Conservation (phyloP, 2,113 vertebrate genomes). For the Pedetes capensis region DNA sequence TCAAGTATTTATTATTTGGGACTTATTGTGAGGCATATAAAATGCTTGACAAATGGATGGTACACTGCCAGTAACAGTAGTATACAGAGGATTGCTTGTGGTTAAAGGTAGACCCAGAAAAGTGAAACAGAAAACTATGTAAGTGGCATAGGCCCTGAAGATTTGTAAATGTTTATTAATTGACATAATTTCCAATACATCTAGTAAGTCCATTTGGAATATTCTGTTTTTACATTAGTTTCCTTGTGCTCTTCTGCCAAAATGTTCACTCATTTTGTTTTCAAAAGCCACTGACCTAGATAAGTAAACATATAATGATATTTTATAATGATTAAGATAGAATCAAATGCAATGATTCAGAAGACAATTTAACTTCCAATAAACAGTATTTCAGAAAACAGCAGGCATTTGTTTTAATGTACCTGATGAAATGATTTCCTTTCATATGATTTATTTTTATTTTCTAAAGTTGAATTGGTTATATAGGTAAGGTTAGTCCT, state of each 20-base stretch:
- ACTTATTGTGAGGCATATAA: not conserved
- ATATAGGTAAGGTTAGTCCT: not conserved
- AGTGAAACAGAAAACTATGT: not conserved
- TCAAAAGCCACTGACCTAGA: not conserved
- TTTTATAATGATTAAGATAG: constrained; percentile 15
- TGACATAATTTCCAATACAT: not conserved
- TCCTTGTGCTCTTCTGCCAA: not conserved
- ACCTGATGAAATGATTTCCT: constrained; percentile 20
- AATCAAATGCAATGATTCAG: not conserved
- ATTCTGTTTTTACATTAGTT: constrained; percentile 2
- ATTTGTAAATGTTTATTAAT: not conserved
- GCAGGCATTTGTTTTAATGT: constrained; percentile 25
- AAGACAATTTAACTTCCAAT: constrained; percentile 6
- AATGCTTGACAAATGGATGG: not conserved
- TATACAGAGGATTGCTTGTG: not conserved
- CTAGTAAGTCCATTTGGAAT: not conserved
- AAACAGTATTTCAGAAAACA: constrained; percentile 13
- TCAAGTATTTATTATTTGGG: not conserved
- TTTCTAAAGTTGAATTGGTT: not conserved
- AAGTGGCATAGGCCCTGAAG: not conserved
- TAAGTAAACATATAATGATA: not conserved
- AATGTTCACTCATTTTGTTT: constrained; percentile 27
- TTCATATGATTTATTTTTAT: not conserved
- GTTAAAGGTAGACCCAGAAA: not conserved
- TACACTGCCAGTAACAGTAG: not conserved